Conservation (phyloP, 2,797 vertebrate species). For the Moxostoma hubbsi region DNA sequence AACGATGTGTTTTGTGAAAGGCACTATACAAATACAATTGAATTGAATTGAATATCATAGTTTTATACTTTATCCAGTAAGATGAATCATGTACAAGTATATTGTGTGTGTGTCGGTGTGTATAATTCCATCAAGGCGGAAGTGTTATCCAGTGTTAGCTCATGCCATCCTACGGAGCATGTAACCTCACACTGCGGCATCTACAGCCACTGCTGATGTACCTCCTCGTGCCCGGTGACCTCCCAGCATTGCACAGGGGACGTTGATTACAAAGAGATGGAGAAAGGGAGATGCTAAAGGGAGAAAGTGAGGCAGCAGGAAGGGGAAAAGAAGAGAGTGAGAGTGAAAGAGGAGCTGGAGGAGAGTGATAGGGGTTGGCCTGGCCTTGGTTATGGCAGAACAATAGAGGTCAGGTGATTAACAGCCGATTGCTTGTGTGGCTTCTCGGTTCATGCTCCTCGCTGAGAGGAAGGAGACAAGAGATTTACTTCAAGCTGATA, state of each 20-base stretch:
- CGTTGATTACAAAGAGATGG: conserved; percentile 31
- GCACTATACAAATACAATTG: no score
- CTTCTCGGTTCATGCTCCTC: conserved; percentile 43
- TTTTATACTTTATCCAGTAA: no score
- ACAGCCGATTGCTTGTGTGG: conserved; percentile 40
- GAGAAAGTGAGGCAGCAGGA: conserved; percentile 6
- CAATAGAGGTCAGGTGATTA: conserved; percentile 56
- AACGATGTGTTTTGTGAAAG: no score
- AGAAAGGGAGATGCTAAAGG: conserved; percentile 3
- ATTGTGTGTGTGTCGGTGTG: no score
- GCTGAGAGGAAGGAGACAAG: conserved; percentile 49
- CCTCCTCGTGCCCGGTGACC: conserved; percentile 49
- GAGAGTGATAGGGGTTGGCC: conserved; percentile 37
- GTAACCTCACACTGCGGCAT: conserved; percentile 59
- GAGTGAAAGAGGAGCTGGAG: conserved; percentile 21
- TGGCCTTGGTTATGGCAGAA: conserved; percentile 55
- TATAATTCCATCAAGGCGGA: conserved; percentile 22
- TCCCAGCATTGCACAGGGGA: conserved; percentile 40
- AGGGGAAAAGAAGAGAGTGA: conserved; percentile 3
- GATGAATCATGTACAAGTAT: no score
- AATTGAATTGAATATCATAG: no score
- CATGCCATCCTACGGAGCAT: conserved; percentile 39
- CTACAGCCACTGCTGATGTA: conserved; percentile 35
- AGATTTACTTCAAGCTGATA: conserved; percentile 72
- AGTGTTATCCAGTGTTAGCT: conserved; percentile 48